These are phyloP conservation scores for Epinotia ramella DNA, from an alignment of 2,888 invertebrate species.

Conservation along the genomic window DNA sequence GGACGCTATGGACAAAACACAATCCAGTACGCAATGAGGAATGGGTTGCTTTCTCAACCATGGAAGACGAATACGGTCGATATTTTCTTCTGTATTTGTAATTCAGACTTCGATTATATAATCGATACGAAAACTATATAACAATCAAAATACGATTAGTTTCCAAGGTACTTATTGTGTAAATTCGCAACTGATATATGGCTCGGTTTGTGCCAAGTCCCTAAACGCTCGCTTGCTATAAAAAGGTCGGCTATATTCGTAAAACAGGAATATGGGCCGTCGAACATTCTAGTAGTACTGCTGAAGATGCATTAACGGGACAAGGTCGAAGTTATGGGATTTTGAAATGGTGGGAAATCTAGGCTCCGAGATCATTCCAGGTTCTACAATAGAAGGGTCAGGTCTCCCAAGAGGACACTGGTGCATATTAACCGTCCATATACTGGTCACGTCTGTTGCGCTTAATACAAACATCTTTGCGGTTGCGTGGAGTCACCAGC, in stretches of 20 bases:
- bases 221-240: conserved; percentile 31
- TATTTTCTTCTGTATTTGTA: not conserved
- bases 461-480: too few species aligned
- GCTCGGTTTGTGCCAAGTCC: conserved; percentile 35
- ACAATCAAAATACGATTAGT: conserved; percentile 41
- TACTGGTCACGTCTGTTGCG: too few species aligned
- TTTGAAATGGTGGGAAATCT: too few species aligned
- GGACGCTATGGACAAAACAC: not conserved
- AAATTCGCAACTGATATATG: conserved; percentile 55
- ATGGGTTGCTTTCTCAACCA: not conserved
- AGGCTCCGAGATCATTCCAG: too few species aligned
- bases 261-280: conserved; percentile 11
- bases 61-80: not conserved
- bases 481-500: too few species aligned
- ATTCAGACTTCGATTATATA: too few species aligned
- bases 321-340: too few species aligned
- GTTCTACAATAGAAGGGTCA: too few species aligned
- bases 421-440: too few species aligned
- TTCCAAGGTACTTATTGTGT: conserved; percentile 53
- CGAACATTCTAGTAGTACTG: conserved; percentile 12
- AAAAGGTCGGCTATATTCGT: conserved; percentile 32
- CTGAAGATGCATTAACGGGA: not conserved
- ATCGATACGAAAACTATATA: too few species aligned
- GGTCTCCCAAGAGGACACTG: too few species aligned
- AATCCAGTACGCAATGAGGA: not conserved